Conservation (phyloP, 2,797 vertebrate genomes). For the Fistularia tabacaria region DNA sequence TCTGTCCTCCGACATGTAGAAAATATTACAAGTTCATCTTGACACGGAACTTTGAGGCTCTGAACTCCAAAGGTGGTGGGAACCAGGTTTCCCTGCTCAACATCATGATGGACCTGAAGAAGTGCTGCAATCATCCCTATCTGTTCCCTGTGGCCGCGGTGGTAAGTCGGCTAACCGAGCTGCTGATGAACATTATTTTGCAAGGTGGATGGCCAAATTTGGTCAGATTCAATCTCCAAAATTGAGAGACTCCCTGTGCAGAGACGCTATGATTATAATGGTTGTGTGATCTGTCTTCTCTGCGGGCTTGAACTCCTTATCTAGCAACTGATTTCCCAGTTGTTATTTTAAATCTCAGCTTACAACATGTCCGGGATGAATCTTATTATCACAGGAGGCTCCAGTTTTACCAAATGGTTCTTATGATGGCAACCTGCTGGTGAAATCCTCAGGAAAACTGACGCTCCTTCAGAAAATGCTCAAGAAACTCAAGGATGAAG, state of each 20-base stretch:
- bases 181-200: too few relatives aligned
- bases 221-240: too few relatives aligned
- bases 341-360: not conserved
- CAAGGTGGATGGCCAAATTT: too few relatives aligned
- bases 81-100: conserved; percentile 98
- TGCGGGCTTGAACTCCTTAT: too few relatives aligned
- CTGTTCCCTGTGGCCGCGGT: conserved; percentile 94
- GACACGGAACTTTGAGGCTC: conserved; percentile 94
- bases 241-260: not conserved
- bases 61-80: conserved; percentile 97
- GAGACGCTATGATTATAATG: not conserved
- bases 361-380: conserved; percentile 3
- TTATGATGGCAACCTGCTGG: conserved; percentile 91
- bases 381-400: conserved; percentile 82
- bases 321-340: not conserved
- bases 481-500: conserved; percentile 90
- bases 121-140: conserved; percentile 98
- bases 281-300: too few relatives aligned
- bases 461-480: conserved; percentile 98
- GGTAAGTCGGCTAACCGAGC: conserved; percentile 66
- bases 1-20: conserved; percentile 63
- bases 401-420: conserved; percentile 93
- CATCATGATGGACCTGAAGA: conserved; percentile 99
- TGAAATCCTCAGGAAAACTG: conserved; percentile 96
- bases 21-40: conserved; percentile 99